These are phyloP conservation scores for Amblyopsis hoosieri DNA, from an alignment of 2,797 vertebrate species.

Conservation along the genomic window DNA sequence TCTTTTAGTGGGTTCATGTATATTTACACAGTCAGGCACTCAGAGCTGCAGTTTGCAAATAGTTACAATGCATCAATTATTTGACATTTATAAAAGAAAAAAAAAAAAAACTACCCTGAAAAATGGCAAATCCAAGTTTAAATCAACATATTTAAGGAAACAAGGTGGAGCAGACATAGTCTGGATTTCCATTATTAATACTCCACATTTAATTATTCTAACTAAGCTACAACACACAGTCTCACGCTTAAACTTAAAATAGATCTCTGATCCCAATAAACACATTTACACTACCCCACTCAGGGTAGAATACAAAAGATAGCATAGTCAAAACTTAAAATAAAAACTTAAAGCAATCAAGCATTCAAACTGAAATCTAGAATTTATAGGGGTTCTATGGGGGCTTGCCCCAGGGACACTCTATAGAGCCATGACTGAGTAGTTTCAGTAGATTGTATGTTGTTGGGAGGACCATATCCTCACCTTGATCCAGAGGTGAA, in stretches of 20 bases:
- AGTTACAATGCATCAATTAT: constrained; percentile 68
- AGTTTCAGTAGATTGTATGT: constrained; percentile 44
- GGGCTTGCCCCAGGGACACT: constrained; percentile 39
- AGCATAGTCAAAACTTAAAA: constrained; percentile 36
- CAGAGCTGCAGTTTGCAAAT: constrained; percentile 75
- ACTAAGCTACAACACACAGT: constrained; percentile 45
- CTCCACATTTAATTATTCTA: constrained; percentile 49
- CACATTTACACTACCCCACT: constrained; percentile 36
- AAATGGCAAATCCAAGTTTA: constrained; percentile 67
- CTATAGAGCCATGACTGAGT: constrained; percentile 61
- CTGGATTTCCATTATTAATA: constrained; percentile 61
- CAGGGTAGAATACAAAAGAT: constrained; percentile 46
- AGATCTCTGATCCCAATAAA: constrained; percentile 32
- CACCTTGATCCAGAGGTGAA: constrained; percentile 55
- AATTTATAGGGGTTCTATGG: constrained; percentile 15
- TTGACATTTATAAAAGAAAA: constrained; percentile 64
- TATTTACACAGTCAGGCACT: constrained; percentile 85
- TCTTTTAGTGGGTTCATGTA: constrained; percentile 70
- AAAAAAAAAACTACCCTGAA: constrained; percentile 62
- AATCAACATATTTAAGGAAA: constrained; percentile 70
- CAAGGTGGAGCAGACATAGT: constrained; percentile 34
- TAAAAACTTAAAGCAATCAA: constrained; percentile 18
- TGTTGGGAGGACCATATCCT: constrained; percentile 36
- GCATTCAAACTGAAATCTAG: constrained; percentile 21
- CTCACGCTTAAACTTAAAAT: constrained; percentile 38